Evolutionary conservation across 2,888 invertebrate species (phyloP), one percentile per base, ranked within the genome.

Genomic region (Strigamia transsilvanica): DNA sequence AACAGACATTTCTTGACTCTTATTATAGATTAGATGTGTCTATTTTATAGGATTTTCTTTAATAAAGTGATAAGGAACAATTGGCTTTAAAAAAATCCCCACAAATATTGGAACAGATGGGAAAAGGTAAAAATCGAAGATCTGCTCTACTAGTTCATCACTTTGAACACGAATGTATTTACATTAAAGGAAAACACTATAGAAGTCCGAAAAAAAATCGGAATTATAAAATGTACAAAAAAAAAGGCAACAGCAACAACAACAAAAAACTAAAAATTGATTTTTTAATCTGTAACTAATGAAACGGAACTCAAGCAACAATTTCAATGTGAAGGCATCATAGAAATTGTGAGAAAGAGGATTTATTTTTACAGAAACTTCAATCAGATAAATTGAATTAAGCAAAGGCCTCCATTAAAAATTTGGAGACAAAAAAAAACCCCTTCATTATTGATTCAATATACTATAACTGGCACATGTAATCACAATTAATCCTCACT

Each of bases 91-190:
- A 23, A 27, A 66, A 66, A 66, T 66, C 21, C 51, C 61, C 23
- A 23, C 61, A 66, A 66, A 66, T 66, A 66, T 66, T 66, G 61
- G 61, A 66, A 5, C 61, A 66, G 61, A 66, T 66, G 61, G 13
- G 61, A 66, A 66, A 66, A 66, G 61, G 21, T 66, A 66, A 66
- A 66, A 66, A 66, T 66, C 61, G 61, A 66, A 66, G 61, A 23
- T 23, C 61, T 21, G 21, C 61, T 12, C 10, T 66, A 66, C 61
- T 12, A 21, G 23, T 66, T 66, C 61, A 66, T 66, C 61, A 66
- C 21, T 6, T 66, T 21, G 21, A n/a, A 66, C 13, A 66, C 23
- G 13, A 3, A 9, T 9, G 1, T 66, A 18, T 66, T 66, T 66
- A 21, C 12, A 66, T 21, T 66, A 23, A 23, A 23, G 61, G 18